Conservation (phyloP, 2,888 invertebrate genomes). For the Sinodicranocentrus sp. region DNA sequence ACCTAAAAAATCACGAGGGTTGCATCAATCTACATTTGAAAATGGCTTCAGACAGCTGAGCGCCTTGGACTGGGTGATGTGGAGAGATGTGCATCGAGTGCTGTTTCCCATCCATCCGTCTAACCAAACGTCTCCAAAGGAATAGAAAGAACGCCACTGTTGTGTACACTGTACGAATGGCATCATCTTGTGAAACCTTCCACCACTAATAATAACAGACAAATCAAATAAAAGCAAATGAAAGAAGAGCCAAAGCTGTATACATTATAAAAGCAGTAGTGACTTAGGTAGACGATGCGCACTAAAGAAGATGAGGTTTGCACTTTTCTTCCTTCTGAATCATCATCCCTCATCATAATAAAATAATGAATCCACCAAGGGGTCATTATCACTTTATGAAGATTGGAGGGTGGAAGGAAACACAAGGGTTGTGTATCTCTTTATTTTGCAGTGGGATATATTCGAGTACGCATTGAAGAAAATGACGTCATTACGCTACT, state of each 20-base stretch:
- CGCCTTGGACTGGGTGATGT: not conserved
- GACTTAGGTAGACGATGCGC: too few species aligned
- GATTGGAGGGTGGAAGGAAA: conserved; percentile 24
- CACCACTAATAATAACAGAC: conserved; percentile 40
- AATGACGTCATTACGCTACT: conserved; percentile 38
- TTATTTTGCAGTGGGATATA: too few species aligned
- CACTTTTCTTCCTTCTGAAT: conserved; percentile 40
- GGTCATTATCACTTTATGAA: conserved; percentile 65
- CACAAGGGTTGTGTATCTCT: too few species aligned
- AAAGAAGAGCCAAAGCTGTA: conserved; percentile 37
- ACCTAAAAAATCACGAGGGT: conserved; percentile 75
- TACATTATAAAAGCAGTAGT: too few species aligned
- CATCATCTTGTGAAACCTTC: not conserved
- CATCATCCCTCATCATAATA: conserved; percentile 59
- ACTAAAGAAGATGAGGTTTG: conserved; percentile 33
- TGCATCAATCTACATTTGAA: conserved; percentile 77
- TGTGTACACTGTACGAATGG: not conserved
- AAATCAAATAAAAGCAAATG: conserved; percentile 58
- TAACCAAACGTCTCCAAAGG: too few species aligned
- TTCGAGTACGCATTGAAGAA: not conserved
- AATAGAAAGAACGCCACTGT: too few species aligned
- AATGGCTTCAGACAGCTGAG: conserved; percentile 56
- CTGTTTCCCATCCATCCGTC: too few species aligned
- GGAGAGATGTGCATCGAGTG: not conserved
- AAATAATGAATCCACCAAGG: conserved; percentile 64